Percentiles rank a stretch among this genome's conserved stretches.
phyloP scores from a whole-genome alignment of 2,113 vertebrate genomes.

The Lophotis ruficrista region DNA sequence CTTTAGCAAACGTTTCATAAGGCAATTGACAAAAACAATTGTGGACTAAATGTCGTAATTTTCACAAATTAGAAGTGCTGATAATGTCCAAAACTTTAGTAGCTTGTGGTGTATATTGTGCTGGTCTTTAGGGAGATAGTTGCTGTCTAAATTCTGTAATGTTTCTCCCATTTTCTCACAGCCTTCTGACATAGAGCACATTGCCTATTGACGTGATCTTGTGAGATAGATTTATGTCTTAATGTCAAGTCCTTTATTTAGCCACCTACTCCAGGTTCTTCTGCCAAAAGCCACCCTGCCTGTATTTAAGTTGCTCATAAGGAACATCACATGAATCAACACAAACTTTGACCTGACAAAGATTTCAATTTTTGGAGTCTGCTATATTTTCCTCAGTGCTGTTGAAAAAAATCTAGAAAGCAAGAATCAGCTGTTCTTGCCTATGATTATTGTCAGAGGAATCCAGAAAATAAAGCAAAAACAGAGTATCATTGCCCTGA shows the following conservation, averaged over 20 bases:
- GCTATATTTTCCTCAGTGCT: background rate
- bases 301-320: background rate
- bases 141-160: background rate
- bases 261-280: background rate
- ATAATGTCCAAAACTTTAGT: background rate
- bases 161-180: background rate
- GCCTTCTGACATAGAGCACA: background rate
- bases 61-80: background rate
- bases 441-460: background rate
- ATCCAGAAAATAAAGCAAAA: slow-evolving; percentile 9
- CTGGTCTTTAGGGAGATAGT: background rate
- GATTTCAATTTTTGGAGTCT: background rate
- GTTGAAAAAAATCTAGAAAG: background rate
- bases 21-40: background rate
- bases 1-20: background rate
- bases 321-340: background rate
- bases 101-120: background rate
- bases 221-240: background rate
- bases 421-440: background rate
- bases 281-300: background rate
- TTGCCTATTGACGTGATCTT: background rate
- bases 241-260: background rate
- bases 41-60: background rate
- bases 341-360: background rate
- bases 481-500: background rate